A percentile compares a stretch with the other conserved stretches of the same genome.
Conservation (phyloP, 2,888 invertebrate species). For the Rhamnusium bicolor region DNA sequence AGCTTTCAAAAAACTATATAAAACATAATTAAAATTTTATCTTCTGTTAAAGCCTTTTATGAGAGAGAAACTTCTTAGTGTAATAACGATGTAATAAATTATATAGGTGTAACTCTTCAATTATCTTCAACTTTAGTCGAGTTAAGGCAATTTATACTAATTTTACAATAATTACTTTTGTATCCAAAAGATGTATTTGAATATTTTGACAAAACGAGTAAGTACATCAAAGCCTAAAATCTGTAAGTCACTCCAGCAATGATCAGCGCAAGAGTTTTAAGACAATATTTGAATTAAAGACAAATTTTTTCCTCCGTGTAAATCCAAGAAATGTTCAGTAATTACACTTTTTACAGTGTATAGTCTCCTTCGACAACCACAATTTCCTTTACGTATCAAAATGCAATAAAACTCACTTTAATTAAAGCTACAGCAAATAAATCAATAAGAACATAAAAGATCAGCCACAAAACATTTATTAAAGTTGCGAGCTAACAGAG, state of each 20-base stretch:
- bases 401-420: constrained; percentile 25
- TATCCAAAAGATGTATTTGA: no score
- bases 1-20: no score
- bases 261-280: neutral
- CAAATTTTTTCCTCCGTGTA: neutral
- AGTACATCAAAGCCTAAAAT: neutral
- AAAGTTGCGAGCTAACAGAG: constrained; percentile 16
- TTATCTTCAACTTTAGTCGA: no score
- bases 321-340: neutral
- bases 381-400: neutral
- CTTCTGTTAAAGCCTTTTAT: no score
- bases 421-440: constrained; percentile 37
- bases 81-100: no score
- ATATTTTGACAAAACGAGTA: no score
- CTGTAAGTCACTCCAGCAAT: neutral
- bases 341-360: neutral
- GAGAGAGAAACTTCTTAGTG: no score
- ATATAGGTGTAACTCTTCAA: no score
- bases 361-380: neutral
- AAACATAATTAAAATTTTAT: no score
- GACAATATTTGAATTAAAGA: neutral
- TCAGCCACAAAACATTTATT: constrained; percentile 33
- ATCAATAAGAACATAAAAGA: constrained; percentile 32
- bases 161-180: no score
- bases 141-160: no score